Evolutionary conservation across 2,797 vertebrate genomes (phyloP).

Genomic region (Chelidonichthys spinosus): DNA sequence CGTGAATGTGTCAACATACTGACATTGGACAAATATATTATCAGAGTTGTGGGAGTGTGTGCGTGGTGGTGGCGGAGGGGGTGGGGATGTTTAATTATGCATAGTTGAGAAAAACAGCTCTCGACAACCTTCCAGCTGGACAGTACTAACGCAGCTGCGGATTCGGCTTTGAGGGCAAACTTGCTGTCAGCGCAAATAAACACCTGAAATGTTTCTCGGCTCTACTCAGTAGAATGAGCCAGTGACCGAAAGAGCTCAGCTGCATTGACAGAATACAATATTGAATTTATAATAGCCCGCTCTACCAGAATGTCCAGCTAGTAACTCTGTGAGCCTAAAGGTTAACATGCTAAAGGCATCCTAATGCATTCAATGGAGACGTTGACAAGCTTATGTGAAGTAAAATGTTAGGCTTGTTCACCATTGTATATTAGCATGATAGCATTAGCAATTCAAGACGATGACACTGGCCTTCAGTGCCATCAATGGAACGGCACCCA

Average conservation of each 20-base stretch:
- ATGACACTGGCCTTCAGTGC: no score
- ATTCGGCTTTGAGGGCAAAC: constrained; percentile 43
- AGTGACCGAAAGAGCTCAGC: constrained; percentile 31
- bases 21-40: neutral
- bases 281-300: neutral
- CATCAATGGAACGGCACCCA: no score
- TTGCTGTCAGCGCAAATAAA: constrained; percentile 46
- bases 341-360: neutral
- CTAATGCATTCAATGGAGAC: neutral
- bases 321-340: neutral
- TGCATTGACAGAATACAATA: constrained; percentile 8
- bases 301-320: neutral
- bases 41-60: constrained; percentile 12
- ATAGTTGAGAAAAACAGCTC: constrained; percentile 57
- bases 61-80: constrained; percentile 1
- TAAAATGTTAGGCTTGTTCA: neutral
- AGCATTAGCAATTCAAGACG: no score
- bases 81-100: constrained; percentile 57
- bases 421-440: neutral
- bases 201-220: constrained; percentile 43
- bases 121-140: constrained; percentile 65
- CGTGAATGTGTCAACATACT: constrained; percentile 9
- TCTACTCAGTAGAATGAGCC: constrained; percentile 31
- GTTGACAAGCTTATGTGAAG: neutral
- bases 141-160: constrained; percentile 50